Conservation (phyloP, 2,797 vertebrate genomes). For the Gambusia yucatana region DNA sequence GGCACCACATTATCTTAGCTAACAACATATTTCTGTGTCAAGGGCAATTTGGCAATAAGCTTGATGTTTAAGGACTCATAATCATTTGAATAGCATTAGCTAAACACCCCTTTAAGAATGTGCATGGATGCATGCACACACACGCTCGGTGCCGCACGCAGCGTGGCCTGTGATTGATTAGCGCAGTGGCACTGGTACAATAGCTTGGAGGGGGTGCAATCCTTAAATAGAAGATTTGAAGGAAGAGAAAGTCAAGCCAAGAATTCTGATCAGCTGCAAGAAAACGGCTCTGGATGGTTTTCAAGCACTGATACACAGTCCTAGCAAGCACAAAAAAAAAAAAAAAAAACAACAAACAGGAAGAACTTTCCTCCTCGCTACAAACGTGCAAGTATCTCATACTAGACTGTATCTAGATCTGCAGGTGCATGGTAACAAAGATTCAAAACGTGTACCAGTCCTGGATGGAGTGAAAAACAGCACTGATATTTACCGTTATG, state of each 20-base stretch:
- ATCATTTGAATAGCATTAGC: constrained; percentile 71
- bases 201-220: constrained; percentile 76
- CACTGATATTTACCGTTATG: background rate
- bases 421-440: background rate
- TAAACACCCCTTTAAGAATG: constrained; percentile 56
- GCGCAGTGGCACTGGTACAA: constrained; percentile 83
- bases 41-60: constrained; percentile 79
- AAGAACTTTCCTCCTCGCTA: constrained; percentile 12
- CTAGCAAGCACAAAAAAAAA: constrained; percentile 37
- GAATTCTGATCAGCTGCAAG: constrained; percentile 80
- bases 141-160: constrained; percentile 40
- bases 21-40: constrained; percentile 80
- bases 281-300: constrained; percentile 59
- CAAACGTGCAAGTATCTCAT: constrained; percentile 20
- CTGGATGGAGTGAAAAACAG: background rate
- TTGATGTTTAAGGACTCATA: constrained; percentile 79
- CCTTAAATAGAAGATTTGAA: constrained; percentile 82
- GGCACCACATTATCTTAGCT: constrained; percentile 73
- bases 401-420: constrained; percentile 4
- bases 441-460: background rate
- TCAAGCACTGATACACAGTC: constrained; percentile 58
- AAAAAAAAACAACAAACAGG: constrained; percentile 4
- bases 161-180: constrained; percentile 83
- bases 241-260: constrained; percentile 69
- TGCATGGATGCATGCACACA: constrained; percentile 26